Evolutionary conservation across 1,140 invertebrate species (phyloP), one percentile per base, ranked within the genome.

Genomic region (Lamellibrachia luymesi): DNA sequence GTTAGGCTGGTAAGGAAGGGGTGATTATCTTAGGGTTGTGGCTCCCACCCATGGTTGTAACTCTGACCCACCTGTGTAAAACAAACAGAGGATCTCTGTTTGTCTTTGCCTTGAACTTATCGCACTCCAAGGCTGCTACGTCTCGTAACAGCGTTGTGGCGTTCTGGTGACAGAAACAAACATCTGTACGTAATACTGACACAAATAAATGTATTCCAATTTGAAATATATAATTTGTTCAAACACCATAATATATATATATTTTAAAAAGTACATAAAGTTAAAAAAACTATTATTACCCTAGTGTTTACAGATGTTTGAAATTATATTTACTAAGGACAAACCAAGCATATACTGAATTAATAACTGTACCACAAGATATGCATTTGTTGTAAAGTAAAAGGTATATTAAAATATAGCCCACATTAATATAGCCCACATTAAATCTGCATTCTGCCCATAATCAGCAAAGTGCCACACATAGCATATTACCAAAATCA

Each of bases 91-190:
- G 90, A 22, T 94, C 94, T 91, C 92, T 94, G 25, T 93, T 96
- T 4, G 96, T 92, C 22, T 96, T 93, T 94, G 95, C 94, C 97
- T 97, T 80, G 98, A 96, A 94, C 97, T 51, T 97, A 2, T 97
- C 96, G 0, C 97, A 97, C 96, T 98, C 97, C 51, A 96, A 96
- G n/a, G 96, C 96, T 52, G 97, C 98, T 8, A 98, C 94, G 92
- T 98, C 98, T 94, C 97, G 97, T 8, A 98, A 95, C 5, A 98
- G 95, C 93, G 96, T 97, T 94, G 97, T 96, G 51, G 97, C 95
- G 92, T 97, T 97, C 96, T 97, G 91, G 27, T 17, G 51, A 91
- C 27, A 91, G 25, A 91, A 13, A 50, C 2, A 38, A 4, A 10
- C 17, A 91, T 49, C 51, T 49, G 51, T 49, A 91, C 0, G 91